phyloP scores from a whole-genome alignment of 2,113 vertebrate genomes.

The Salminus brasiliensis region DNA sequence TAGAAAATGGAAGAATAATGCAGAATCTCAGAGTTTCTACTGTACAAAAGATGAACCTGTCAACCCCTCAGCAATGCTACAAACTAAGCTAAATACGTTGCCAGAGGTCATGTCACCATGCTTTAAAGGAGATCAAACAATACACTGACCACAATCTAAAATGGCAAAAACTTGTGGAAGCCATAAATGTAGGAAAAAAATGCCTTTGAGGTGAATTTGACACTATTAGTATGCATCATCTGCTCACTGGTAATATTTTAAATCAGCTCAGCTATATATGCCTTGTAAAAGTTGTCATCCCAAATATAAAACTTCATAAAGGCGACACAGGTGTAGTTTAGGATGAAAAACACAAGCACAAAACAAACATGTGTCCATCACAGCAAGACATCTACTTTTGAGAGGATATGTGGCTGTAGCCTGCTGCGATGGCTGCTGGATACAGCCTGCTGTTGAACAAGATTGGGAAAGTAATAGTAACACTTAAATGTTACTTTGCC shows the following conservation, averaged over 20 bases:
- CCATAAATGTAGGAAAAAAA: neutral
- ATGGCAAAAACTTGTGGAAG: neutral
- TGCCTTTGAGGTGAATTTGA: neutral
- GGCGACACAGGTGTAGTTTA: too few species aligned
- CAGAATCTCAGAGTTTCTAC: neutral
- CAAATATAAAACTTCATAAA: too few species aligned
- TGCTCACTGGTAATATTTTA: too few species aligned
- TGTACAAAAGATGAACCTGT: neutral
- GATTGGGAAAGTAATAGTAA: neutral
- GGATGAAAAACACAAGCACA: too few species aligned
- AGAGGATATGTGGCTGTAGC: neutral
- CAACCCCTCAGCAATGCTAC: neutral
- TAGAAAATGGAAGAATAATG: neutral
- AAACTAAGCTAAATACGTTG: too few species aligned
- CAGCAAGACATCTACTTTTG: neutral
- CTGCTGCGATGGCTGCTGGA: conserved; percentile 10
- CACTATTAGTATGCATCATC: too few species aligned
- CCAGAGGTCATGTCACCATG: neutral
- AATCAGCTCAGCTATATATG: too few species aligned
- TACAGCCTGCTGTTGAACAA: neutral
- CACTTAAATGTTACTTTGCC: too few species aligned
- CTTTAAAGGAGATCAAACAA: neutral
- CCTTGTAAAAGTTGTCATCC: too few species aligned
- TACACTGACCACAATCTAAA: neutral
- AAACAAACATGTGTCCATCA: too few species aligned